phyloP scores from a whole-genome alignment of 2,113 vertebrate genomes.

The Mustelus asterias region DNA sequence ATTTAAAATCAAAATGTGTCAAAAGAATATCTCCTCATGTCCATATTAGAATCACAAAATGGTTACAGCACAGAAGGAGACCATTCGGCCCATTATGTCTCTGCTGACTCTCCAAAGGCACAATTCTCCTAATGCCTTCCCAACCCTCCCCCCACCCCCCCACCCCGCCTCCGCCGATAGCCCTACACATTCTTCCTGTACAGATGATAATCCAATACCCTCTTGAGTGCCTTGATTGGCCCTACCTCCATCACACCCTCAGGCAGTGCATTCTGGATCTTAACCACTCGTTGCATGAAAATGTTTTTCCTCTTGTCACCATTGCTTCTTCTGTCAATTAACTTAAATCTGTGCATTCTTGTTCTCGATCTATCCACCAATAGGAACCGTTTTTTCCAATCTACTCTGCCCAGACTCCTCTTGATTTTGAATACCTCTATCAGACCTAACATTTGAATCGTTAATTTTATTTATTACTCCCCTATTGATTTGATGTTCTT shows the following conservation, averaged over 20 bases:
- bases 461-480: not conserved
- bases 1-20: conserved; percentile 23
- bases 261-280: not conserved
- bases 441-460: not conserved
- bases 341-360: not conserved
- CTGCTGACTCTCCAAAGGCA: not conserved
- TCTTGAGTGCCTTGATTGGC: not conserved
- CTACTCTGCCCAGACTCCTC: not conserved
- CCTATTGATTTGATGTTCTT: not conserved
- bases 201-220: not conserved
- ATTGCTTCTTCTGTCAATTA: not conserved
- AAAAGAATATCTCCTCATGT: not conserved
- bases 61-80: not conserved
- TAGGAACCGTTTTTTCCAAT: not conserved
- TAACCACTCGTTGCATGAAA: not conserved
- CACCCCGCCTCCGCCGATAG: not conserved
- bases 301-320: not conserved
- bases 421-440: not conserved
- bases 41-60: not conserved
- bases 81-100: not conserved
- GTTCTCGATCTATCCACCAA: not conserved
- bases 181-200: not conserved
- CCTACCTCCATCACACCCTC: not conserved
- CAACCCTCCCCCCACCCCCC: no score
- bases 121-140: not conserved